Conservation (phyloP, 2,113 vertebrate genomes). For the Clupea harengus region DNA sequence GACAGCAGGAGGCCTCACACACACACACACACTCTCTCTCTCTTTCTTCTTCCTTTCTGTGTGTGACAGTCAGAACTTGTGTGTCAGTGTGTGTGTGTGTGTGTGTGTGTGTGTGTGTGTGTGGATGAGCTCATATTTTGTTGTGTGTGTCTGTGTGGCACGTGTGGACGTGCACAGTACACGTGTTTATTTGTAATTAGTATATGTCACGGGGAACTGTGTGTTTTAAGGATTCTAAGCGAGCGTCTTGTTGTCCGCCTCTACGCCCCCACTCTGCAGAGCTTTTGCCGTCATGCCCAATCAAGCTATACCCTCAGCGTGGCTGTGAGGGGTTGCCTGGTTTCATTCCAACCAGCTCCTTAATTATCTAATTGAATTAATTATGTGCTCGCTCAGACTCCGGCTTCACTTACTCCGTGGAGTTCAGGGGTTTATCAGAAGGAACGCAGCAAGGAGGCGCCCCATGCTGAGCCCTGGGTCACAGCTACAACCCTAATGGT, state of each 20-base stretch:
- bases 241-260: background rate
- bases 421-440: background rate
- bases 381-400: slow-evolving; percentile 31
- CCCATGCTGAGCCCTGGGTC: background rate
- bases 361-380: slow-evolving; percentile 61
- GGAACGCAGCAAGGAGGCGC: background rate
- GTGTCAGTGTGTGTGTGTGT: background rate
- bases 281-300: background rate
- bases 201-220: no score
- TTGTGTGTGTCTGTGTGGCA: background rate
- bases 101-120: slow-evolving; percentile 4
- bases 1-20: no score
- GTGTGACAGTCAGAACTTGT: background rate
- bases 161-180: no score
- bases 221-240: background rate
- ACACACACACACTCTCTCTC: no score
- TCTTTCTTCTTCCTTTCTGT: background rate
- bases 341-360: slow-evolving; percentile 41
- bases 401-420: background rate
- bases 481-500: background rate
- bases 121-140: background rate
- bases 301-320: background rate
- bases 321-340: slow-evolving; percentile 39
- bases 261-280: background rate
- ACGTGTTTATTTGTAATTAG: no score